These are phyloP conservation scores for Drosophila paracracens DNA, from an alignment of 2,888 invertebrate genomes.

Conservation along the genomic window DNA sequence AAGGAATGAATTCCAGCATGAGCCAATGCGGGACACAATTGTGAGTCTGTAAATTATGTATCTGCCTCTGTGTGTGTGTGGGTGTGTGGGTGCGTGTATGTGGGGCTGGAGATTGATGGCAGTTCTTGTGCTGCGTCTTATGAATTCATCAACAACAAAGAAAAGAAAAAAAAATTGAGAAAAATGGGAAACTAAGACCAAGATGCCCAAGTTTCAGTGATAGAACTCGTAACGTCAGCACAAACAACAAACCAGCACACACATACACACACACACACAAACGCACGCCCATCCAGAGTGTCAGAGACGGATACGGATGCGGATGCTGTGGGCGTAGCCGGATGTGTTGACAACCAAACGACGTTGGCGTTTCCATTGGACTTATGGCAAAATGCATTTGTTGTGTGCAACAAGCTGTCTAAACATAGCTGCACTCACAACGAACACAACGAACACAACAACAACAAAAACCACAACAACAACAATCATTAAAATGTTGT, in stretches of 20 bases:
- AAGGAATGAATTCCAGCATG: constrained; percentile 48
- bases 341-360: constrained; percentile 49
- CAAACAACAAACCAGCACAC: constrained; percentile 12
- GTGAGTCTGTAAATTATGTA: constrained; percentile 3
- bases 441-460: not conserved
- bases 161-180: constrained; percentile 53
- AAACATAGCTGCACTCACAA: not conserved
- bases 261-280: constrained; percentile 2
- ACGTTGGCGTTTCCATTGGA: constrained; percentile 34
- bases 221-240: constrained; percentile 17
- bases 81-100: constrained; percentile 4
- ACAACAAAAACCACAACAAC: not conserved
- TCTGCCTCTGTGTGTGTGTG: not conserved
- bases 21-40: constrained; percentile 13
- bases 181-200: constrained; percentile 68
- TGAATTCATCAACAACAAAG: constrained; percentile 66
- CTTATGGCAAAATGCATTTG: constrained; percentile 63
- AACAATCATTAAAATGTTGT: not conserved
- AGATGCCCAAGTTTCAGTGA: constrained; percentile 40
- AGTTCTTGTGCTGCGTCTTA: constrained; percentile 41
- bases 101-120: constrained; percentile 31
- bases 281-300: not conserved
- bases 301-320: constrained; percentile 11
- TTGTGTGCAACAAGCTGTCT: constrained; percentile 58
- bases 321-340: constrained; percentile 25